Evolutionary conservation across 1,140 invertebrate genomes (phyloP).

Genomic region (Drosophila busckii): DNA sequence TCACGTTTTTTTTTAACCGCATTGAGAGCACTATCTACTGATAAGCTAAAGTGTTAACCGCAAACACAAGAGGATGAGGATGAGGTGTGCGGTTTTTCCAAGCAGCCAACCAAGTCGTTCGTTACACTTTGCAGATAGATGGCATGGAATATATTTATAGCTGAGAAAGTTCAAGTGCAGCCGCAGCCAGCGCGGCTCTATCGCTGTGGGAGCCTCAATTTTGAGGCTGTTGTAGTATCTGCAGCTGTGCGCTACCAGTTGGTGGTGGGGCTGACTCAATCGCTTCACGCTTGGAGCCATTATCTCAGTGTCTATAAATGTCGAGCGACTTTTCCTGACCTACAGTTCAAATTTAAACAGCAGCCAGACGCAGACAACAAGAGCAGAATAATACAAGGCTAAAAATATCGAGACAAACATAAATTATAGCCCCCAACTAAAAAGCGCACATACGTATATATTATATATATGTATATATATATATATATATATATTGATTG

Average conservation of each 20-base stretch:
- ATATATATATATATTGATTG: too few species aligned
- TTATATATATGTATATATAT: too few species aligned
- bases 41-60: conserved; percentile 3
- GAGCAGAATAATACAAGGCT: too few species aligned
- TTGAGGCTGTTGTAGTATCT: not conserved
- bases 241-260: conserved; percentile 34
- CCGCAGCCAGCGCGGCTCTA: too few species aligned
- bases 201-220: conserved; percentile 36
- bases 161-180: conserved; percentile 30
- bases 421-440: too few species aligned
- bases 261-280: conserved; percentile 6
- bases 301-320: conserved; percentile 41
- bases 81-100: conserved; percentile 25
- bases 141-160: conserved; percentile 34
- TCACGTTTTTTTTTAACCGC: not conserved
- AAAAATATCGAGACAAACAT: too few species aligned
- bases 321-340: conserved; percentile 26
- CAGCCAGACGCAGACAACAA: not conserved
- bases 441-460: too few species aligned
- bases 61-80: conserved; percentile 2
- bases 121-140: not conserved
- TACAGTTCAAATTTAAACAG: conserved; percentile 7
- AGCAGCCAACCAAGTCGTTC: not conserved
- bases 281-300: conserved; percentile 8
- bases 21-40: conserved; percentile 14